These are phyloP conservation scores for Ditylenchus weischeri DNA, from an alignment of 2,888 invertebrate genomes.

Conservation along the genomic window DNA sequence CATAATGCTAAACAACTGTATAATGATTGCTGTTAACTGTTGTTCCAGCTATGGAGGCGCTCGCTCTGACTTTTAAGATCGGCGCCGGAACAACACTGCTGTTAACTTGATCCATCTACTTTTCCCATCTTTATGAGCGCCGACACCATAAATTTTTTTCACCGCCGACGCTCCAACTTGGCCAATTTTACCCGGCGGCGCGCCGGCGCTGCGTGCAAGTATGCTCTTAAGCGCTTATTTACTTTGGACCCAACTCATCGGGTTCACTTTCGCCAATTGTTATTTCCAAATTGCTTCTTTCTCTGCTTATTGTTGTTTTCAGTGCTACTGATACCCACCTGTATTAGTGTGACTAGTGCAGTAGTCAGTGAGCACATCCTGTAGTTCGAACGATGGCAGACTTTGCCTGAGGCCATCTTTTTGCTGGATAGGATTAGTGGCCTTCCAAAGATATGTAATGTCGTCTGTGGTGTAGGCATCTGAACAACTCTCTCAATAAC, in stretches of 20 bases:
- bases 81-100: too few species aligned
- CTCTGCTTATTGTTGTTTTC: too few species aligned
- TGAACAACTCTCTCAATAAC: conserved; percentile 24
- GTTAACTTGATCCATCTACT: too few species aligned
- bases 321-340: conserved; percentile 65
- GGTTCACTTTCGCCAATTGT: neutral
- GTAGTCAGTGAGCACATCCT: conserved; percentile 89
- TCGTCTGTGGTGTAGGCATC: conserved; percentile 95
- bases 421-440: conserved; percentile 86
- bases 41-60: too few species aligned
- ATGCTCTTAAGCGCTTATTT: neutral
- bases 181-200: too few species aligned
- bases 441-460: conserved; percentile 89
- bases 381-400: conserved; percentile 85
- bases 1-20: too few species aligned
- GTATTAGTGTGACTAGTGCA: conserved; percentile 95
- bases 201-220: too few species aligned
- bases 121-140: too few species aligned
- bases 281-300: neutral
- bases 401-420: conserved; percentile 66
- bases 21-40: too few species aligned
- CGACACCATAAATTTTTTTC: too few species aligned
- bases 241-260: neutral
- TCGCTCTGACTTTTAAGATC: too few species aligned
- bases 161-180: too few species aligned